Evolutionary conservation across 2,113 vertebrate genomes (phyloP), one percentile per base, ranked within the genome.

Genomic region (Aphyosemion australe): DNA sequence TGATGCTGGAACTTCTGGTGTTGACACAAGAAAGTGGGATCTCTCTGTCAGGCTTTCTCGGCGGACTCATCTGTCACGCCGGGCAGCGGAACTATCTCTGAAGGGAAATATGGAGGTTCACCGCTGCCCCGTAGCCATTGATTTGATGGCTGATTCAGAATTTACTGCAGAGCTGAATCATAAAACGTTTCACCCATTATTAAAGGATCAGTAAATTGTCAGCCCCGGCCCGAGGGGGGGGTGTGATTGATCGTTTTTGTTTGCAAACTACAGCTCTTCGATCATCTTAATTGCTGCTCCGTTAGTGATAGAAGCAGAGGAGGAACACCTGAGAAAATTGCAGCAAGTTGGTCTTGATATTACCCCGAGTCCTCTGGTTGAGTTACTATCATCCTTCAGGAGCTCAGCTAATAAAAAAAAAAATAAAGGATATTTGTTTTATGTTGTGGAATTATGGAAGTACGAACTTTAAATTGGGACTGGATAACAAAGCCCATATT

Each of bases 131-230:
- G 21, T 61, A 63, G 47, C 62, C 58, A 80, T 72, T 12, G 31
- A 69, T 80, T 42, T 65, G 54, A 50, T 48, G 58, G 63, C 57
- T 16, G 47, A 37, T 82, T 66, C 34, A 55, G 61, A 78, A 72
- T 66, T 31, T 45, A 61, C 63, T 8, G 50, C 61, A 61, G 41
- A 49, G 69, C 76, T 51, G 41, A 65, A 69, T 74, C 32, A 65
- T 79, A 65, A 80, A 83, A 63, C 19, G 39, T 50, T 72, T 59
- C 39, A 51, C 39, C 46, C 61, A 20, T 67, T 74, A 77, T 72
- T 55, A 67, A 65, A 52, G 55, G 70, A 74, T 84, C 62, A 19
- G 77, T 79, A 54, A 53, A 42, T 46, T 59, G 65, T 75, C 48
- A 67, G 74, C 49, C 11, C 15, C 18, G 32, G 18, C 74, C 58